phyloP scores from a whole-genome alignment of 1,140 invertebrate species.

The Ganaspis sp. region DNA sequence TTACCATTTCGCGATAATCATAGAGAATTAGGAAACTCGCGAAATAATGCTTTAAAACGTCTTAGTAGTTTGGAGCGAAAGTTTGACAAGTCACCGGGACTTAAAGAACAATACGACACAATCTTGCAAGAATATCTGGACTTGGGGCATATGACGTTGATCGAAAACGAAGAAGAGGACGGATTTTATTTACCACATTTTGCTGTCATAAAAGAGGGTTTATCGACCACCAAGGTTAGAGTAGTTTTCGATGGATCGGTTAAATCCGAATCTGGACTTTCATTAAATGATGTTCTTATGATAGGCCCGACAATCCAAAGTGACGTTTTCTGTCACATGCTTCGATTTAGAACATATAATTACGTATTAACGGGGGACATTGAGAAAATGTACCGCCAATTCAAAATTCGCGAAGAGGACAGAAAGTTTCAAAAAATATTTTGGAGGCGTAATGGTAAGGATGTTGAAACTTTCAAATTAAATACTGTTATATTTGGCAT shows the following conservation, averaged over 20 bases:
- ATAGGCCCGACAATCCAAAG: conserved; percentile 56
- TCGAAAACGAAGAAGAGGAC: neutral
- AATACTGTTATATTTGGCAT: neutral
- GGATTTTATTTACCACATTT: conserved; percentile 46
- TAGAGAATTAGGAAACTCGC: conserved; percentile 24
- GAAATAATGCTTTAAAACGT: conserved; percentile 32
- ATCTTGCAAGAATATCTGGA: conserved; percentile 55
- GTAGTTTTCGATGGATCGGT: conserved; percentile 18
- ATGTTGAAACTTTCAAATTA: neutral
- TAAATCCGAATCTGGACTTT: conserved; percentile 40
- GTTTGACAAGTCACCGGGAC: conserved; percentile 35
- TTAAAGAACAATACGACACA: conserved; percentile 37
- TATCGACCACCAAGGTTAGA: conserved; percentile 9
- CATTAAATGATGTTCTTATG: conserved; percentile 55
- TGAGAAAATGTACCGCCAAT: conserved; percentile 68
- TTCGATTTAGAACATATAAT: conserved; percentile 56
- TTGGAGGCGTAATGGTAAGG: neutral
- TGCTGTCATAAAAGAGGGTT: neutral
- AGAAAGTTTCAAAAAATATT: neutral
- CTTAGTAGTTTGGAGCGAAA: conserved; percentile 33
- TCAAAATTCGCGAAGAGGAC: conserved; percentile 25
- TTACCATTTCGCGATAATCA: neutral
- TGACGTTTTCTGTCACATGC: conserved; percentile 59
- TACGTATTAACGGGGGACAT: conserved; percentile 66
- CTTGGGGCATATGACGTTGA: conserved; percentile 49